phyloP scores from a whole-genome alignment of 2,797 vertebrate genomes.

The Pyrocephalus nanus region DNA sequence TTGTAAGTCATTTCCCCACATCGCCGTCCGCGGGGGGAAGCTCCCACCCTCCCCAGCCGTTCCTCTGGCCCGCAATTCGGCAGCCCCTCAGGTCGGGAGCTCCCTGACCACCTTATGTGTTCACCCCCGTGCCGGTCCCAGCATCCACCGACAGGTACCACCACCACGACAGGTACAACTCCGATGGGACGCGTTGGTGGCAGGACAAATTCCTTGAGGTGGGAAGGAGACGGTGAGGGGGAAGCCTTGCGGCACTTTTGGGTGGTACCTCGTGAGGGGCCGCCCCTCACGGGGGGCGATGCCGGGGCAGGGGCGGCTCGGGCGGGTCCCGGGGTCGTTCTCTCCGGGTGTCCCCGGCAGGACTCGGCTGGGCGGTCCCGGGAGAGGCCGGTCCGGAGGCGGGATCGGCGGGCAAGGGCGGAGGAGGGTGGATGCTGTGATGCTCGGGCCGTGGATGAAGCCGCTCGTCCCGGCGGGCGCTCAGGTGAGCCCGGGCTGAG shows the following conservation, averaged over 20 bases:
- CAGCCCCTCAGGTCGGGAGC: background rate
- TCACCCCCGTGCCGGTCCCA: too few species aligned
- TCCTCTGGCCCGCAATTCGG: accelerated
- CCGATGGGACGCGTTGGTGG: background rate
- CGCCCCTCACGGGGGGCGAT: background rate
- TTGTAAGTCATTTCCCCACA: background rate
- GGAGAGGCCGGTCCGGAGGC: background rate
- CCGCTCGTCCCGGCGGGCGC: background rate
- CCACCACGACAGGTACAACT: background rate
- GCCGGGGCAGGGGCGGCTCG: background rate
- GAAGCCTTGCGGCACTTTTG: background rate
- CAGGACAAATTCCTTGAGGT: background rate
- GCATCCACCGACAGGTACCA: too few species aligned
- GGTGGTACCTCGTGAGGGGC: accelerated
- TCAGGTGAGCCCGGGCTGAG: background rate
- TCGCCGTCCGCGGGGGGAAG: background rate
- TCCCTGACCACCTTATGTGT: too few species aligned
- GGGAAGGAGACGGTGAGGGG: background rate
- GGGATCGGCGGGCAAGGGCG: background rate
- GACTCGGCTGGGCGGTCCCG: background rate
- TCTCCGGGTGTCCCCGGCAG: background rate
- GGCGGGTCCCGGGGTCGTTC: background rate
- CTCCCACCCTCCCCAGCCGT: background rate
- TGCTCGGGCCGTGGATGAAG: background rate
- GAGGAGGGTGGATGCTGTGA: background rate